Base-by-base conservation (phyloP, 2,113 vertebrate species). In the Manacus vitellinus region DNA sequence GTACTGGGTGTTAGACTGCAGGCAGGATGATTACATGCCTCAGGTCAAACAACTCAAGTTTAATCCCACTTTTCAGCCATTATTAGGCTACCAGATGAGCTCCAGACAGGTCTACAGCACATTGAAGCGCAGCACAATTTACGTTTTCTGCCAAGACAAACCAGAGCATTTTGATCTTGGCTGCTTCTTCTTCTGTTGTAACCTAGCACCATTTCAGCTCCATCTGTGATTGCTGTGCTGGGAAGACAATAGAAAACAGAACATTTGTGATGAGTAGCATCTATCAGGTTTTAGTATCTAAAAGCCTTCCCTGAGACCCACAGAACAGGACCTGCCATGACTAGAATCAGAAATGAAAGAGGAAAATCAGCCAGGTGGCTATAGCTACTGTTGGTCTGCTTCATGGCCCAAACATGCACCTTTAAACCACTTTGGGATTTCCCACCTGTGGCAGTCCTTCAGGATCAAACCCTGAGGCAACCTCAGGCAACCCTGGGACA, bases 371-470 rank as follows among this genome's bases (percentile, higher is more conserved):
- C 22, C 21, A 8, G 39, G 30, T 31, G 52, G 30, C 24, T 16
- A 28, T 13, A 47, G 28, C 20, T 43, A 5, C n/a, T 4, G 2
- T 2, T 1, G 12, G 3, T 22, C 33, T 0, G 8, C 24, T 55
- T 44, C 9, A 0, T 1, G 28, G 61, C 21, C 61, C 18, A 30
- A 11, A 52, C 1, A 2, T 1, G 1, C 24, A 16, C 10, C n/a
- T 83, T 74, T 14, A 39, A n/a, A 43, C 10, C 72, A 41, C 8
- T 2, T 3, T 15, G 12, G 6, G 33, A 66, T 44, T 35, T 37
- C 68, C 41, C 5, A 1, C 41, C 58, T 20, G 11, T 2, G 23
- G 47, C 46, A 16, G 14, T 8, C 44, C 27, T 8, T 30, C 19
- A 3, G 61, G 35, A 37, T 25, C 21, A 22, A 73, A 72, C 5